phyloP scores from a whole-genome alignment of 2,797 vertebrate species.

The Cetoscarus ocellatus region DNA sequence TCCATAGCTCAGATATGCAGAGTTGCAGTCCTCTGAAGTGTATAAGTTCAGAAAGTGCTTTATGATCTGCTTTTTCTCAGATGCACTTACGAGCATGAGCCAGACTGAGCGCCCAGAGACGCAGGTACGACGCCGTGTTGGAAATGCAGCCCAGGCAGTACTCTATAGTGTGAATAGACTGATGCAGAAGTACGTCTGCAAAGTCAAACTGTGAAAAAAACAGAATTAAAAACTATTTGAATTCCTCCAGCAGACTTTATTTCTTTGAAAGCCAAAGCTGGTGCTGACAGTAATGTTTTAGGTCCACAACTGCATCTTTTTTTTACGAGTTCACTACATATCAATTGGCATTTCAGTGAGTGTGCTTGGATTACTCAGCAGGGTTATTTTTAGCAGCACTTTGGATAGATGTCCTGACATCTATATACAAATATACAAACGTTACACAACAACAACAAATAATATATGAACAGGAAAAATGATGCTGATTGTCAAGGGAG shows the following conservation, averaged over 20 bases:
- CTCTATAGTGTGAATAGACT: slow-evolving; percentile 97
- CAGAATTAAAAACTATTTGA: slow-evolving; percentile 9
- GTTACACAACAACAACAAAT: neutral
- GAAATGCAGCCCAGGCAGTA: slow-evolving; percentile 98
- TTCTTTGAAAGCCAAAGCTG: neutral
- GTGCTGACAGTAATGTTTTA: neutral
- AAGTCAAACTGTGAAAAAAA: slow-evolving; percentile 91
- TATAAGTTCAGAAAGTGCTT: neutral
- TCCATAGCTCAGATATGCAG: neutral
- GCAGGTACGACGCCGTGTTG: slow-evolving; percentile 96
- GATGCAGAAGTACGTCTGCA: slow-evolving; percentile 92
- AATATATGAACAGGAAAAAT: neutral
- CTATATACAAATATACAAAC: neutral
- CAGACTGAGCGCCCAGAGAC: slow-evolving; percentile 97
- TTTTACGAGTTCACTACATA: neutral
- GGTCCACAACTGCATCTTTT: neutral
- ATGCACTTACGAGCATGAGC: slow-evolving; percentile 93
- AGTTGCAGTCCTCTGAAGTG: neutral
- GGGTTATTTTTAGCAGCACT: neutral
- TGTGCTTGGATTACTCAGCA: neutral
- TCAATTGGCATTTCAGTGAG: neutral
- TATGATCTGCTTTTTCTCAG: neutral
- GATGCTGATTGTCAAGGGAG: no score
- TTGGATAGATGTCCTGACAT: neutral
- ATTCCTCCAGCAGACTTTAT: neutral